These are phyloP conservation scores for Anastrepha ludens DNA, from an alignment of 1,140 invertebrate species.

Conservation along the genomic window DNA sequence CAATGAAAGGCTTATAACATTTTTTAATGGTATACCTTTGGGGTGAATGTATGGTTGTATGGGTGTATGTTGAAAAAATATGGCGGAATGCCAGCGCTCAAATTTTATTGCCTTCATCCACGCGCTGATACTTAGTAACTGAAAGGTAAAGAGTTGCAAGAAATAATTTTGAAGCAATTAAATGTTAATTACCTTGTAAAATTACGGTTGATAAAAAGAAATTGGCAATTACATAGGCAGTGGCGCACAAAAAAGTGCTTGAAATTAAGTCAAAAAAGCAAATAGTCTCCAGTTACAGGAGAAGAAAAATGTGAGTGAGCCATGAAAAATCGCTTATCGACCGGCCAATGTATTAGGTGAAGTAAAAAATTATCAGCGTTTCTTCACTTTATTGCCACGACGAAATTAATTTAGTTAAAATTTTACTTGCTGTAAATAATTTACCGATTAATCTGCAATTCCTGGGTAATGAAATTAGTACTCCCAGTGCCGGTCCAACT, in stretches of 20 bases:
- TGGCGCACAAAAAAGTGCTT: neutral
- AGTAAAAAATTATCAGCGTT: too few relatives aligned
- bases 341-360: too few relatives aligned
- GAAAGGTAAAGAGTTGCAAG: constrained; percentile 37
- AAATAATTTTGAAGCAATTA: constrained; percentile 43
- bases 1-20: constrained; percentile 40
- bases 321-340: neutral
- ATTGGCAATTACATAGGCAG: constrained; percentile 33
- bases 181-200: constrained; percentile 52
- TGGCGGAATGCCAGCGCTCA: constrained; percentile 25
- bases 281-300: too few relatives aligned
- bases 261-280: neutral
- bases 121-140: constrained; percentile 31
- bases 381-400: too few relatives aligned
- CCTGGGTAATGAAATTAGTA: too few relatives aligned
- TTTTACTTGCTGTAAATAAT: too few relatives aligned
- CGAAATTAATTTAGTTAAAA: too few relatives aligned
- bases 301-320: too few relatives aligned
- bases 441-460: too few relatives aligned
- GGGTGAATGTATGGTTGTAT: neutral
- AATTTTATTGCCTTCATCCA: constrained; percentile 35
- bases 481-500: too few relatives aligned
- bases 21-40: constrained; percentile 34
- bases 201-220: constrained; percentile 41
- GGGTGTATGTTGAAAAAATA: constrained; percentile 12